Percentiles rank a stretch among this genome's conserved stretches.
Conservation (phyloP, 2,888 invertebrate species). For the Mellilla xanthometata region DNA sequence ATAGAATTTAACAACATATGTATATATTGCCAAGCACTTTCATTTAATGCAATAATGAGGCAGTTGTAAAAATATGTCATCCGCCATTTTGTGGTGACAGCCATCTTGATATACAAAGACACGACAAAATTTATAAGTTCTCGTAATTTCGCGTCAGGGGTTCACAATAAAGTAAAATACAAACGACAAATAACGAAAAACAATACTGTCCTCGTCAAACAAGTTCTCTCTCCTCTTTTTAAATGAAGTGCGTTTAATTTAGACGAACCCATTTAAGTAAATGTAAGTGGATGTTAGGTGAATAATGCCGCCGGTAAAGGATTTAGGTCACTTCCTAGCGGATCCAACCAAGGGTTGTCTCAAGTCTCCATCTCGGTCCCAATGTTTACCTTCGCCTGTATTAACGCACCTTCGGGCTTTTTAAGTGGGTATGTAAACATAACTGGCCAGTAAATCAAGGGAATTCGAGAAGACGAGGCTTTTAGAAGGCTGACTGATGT, state of each 20-base stretch:
- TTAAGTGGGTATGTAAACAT: conserved; percentile 34
- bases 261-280: conserved; percentile 19
- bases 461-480: conserved; percentile 20
- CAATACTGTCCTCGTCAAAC: too few relatives aligned
- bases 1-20: too few relatives aligned
- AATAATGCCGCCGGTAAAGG: conserved; percentile 48
- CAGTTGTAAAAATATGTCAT: too few relatives aligned
- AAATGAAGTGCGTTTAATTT: conserved; percentile 22
- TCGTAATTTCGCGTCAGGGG: too few relatives aligned
- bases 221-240: background rate
- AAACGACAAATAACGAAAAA: too few relatives aligned
- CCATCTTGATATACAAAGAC: too few relatives aligned
- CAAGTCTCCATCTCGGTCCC: conserved; percentile 43
- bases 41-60: too few relatives aligned
- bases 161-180: too few relatives aligned
- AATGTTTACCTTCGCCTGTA: conserved; percentile 43
- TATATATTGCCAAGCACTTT: too few relatives aligned
- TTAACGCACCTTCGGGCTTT: conserved; percentile 34
- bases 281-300: conserved; percentile 33
- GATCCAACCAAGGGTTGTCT: conserved; percentile 44
- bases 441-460: conserved; percentile 28
- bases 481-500: conserved; percentile 20
- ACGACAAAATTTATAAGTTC: too few relatives aligned
- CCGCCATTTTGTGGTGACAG: too few relatives aligned
- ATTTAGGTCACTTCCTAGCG: conserved; percentile 55